Evolutionary conservation across 2,113 vertebrate genomes (phyloP), one percentile per base, ranked within the genome.

Genomic region (zebrafish (Danio rerio)): DNA sequence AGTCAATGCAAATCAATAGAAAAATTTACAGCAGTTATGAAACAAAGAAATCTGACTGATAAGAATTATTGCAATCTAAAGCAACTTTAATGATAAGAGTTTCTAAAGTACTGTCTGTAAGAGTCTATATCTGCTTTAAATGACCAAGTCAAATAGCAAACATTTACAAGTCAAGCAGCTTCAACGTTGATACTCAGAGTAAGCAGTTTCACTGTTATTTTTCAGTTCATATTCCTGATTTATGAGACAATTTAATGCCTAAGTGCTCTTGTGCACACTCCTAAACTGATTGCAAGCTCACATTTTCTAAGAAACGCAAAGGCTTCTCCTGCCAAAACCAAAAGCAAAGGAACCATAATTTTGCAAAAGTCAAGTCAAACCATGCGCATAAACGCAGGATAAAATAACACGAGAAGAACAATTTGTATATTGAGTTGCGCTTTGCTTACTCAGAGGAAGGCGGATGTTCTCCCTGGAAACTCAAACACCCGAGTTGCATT

Each of bases 401-500:
- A 63, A 50, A 63, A 78, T 40, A 31, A 78, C 12, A n/a, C 4
- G 21, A 31, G 45, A 18, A 5, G 15, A 78, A 52, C 62, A 0
- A 63, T 58, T 76, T 76, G 55, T 76, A 18, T 47, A 82, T 18
- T 59, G n/a, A 53, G 50, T 16, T 55, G 13, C 13, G 49, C 40
- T 65, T 72, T 65, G 59, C 53, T 9, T 52, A 20, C 65, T 83
- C 45, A 65, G 55, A 77, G n/a, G 50, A 70, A 82, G 66, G 16
- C 12, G 16, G 55, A 63, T 47, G 52, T 52, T 52, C 74, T 77
- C 58, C 8, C 43, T 50, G 74, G 80, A 63, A 66, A 72, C 70
- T 70, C 68, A 83, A 83, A 75, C 53, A 70, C 45, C 45, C 42
- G 3, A 21, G 43, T 49, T 74, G 62, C 74, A 69, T 70, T 82